Evolutionary conservation across 2,888 invertebrate species (phyloP), one percentile per base, ranked within the genome.

Genomic region (Callyntrura guangdongensis): DNA sequence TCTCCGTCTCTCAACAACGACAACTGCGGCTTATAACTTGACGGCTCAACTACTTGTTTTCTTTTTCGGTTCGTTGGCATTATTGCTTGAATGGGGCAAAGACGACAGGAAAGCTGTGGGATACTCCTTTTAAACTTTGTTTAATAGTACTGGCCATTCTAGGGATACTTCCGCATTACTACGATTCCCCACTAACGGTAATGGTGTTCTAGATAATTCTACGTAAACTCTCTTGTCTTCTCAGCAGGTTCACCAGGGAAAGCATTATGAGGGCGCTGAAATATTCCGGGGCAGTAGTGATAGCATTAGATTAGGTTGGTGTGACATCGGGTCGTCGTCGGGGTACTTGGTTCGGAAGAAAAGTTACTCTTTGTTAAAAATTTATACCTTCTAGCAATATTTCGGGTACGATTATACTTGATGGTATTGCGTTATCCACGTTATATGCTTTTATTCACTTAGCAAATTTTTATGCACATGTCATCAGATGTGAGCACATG

Each of bases 1-100:
- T 89, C 89, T 89, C 47, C 84, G 89, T 89, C 89, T 89, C 53
- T 89, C 89, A 77, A 56, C 89, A 77, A 49, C 53, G 77, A 77
- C 89, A 69, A 89, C 83, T 56, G 82, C 74, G 69, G 82, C 69
- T 82, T 81, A 72, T 36, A 77, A 64, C 77, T 77, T 89, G 89
- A 84, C 84, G 22, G 89, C 67, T 84, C 77, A 77, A 49, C 83
- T 59, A 45, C 72, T 83, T n/a, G n/a, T n/a, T 74, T 86, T 74
- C 59, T 86, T 83, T 47, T 83, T 56, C 47, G 61, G 56, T 64
- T 83, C 47, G 83, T 83, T 81, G 79, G 59, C 59, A 59, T 25
- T 14, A 56, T 25, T 59, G 45, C 59, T 20, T 20, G 56, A 12
- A 27, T 59, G 27, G 81, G 81, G 59, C 59, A 14, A n/a, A n/a